Percentiles rank a stretch among this genome's conserved stretches.
Evolutionary conservation across 2,888 invertebrate genomes (phyloP).

Genomic region (Mechanitis mazaeus): DNA sequence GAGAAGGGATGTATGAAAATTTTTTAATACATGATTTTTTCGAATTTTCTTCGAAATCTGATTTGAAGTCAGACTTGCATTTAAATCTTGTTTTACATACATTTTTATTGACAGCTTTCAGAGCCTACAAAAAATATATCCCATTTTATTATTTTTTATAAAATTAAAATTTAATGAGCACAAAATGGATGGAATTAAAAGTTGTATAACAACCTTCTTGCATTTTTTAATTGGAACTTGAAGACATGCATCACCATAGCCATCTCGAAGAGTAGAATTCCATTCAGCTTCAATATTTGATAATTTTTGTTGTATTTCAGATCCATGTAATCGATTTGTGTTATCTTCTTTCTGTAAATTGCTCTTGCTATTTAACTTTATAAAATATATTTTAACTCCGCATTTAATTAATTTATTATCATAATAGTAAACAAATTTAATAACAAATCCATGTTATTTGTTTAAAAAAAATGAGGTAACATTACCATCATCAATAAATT

Average conservation of each 20-base stretch:
- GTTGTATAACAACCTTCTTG: conserved; percentile 29
- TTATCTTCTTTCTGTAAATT: neutral
- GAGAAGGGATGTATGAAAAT: neutral
- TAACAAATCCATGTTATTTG: no score
- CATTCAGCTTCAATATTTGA: neutral
- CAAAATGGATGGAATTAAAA: no score
- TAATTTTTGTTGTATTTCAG: conserved; percentile 3
- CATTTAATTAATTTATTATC: neutral
- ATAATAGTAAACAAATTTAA: no score
- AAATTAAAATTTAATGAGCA: neutral
- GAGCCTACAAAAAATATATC: conserved; percentile 21
- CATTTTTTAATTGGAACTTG: conserved; percentile 53
- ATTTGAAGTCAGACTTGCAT: conserved; percentile 36
- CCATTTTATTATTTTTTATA: neutral
- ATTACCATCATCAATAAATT: neutral
- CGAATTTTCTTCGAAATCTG: conserved; percentile 29
- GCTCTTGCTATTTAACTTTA: neutral
- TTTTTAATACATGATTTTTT: conserved; percentile 37
- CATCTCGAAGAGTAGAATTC: conserved; percentile 37
- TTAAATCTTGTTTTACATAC: conserved; percentile 26
- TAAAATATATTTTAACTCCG: neutral
- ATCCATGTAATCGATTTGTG: neutral
- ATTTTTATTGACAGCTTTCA: conserved; percentile 25
- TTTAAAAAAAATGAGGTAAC: no score
- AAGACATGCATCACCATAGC: conserved; percentile 52